Evolutionary conservation across 2,888 invertebrate species (phyloP).

Genomic region (Philaethria dido): DNA sequence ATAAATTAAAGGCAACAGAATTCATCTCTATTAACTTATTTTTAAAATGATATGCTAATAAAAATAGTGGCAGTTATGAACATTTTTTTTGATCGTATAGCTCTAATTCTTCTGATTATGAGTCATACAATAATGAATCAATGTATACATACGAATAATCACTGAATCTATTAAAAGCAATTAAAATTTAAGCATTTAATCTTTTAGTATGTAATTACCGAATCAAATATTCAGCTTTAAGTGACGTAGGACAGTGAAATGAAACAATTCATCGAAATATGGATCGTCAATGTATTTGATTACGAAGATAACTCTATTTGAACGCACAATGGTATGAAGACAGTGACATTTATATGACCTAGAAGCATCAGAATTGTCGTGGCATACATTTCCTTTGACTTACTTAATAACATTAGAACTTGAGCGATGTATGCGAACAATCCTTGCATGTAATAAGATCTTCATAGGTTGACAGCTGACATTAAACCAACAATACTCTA

Average conservation of each 20-base stretch:
- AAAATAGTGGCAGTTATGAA: too few species aligned
- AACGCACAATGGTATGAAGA: slow-evolving; percentile 30
- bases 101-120: too few species aligned
- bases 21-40: too few species aligned
- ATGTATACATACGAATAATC: too few species aligned
- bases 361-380: slow-evolving; percentile 31
- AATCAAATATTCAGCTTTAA: not conserved
- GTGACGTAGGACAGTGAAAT: not conserved
- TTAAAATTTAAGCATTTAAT: too few species aligned
- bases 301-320: slow-evolving; percentile 15
- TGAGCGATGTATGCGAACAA: not conserved
- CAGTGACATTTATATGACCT: slow-evolving; percentile 39
- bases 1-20: too few species aligned
- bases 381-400: slow-evolving; percentile 21
- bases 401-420: not conserved
- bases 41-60: too few species aligned
- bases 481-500: not conserved
- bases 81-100: too few species aligned
- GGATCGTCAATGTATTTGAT: slow-evolving; percentile 14
- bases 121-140: too few species aligned
- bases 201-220: not conserved
- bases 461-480: not conserved
- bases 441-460: not conserved
- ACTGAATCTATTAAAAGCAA: too few species aligned
- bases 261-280: not conserved